Conservation (phyloP, 2,797 vertebrate genomes). For the Pseudocheirus occidentalis region DNA sequence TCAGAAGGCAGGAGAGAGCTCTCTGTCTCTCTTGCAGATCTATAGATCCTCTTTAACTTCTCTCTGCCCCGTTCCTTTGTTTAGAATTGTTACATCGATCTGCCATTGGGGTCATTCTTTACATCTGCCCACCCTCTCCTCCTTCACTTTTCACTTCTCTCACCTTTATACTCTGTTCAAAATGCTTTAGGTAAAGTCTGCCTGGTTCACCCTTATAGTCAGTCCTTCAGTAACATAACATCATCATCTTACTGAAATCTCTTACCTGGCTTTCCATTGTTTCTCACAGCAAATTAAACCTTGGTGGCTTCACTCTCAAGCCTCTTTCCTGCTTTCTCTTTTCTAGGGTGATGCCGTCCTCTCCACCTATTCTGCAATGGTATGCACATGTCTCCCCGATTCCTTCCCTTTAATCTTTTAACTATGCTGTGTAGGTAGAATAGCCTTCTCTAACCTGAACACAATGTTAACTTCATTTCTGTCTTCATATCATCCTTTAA, state of each 20-base stretch:
- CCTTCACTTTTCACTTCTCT: background rate
- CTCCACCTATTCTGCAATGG: conserved; percentile 21
- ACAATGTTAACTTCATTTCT: conserved; percentile 16
- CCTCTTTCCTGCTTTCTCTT: conserved; percentile 16
- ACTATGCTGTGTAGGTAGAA: background rate
- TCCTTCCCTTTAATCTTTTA: conserved; percentile 28
- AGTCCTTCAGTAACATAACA: no score
- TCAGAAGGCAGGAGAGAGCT: background rate
- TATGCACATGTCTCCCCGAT: background rate
- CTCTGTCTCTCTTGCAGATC: background rate
- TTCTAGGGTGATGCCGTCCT: conserved; percentile 4
- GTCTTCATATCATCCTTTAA: conserved; percentile 37
- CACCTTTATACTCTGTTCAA: background rate
- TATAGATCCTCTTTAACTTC: background rate
- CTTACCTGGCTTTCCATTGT: background rate
- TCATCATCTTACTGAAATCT: background rate
- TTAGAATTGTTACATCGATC: background rate
- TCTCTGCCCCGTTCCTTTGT: background rate
- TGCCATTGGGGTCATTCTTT: background rate
- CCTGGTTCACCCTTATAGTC: background rate
- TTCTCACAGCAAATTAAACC: background rate
- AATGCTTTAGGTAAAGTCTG: background rate
- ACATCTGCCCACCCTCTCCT: background rate
- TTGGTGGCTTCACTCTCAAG: background rate
- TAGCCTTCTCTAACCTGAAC: background rate